These are phyloP conservation scores for Troglohyphantes excavatus DNA, from an alignment of 2,888 invertebrate species.

Conservation along the genomic window DNA sequence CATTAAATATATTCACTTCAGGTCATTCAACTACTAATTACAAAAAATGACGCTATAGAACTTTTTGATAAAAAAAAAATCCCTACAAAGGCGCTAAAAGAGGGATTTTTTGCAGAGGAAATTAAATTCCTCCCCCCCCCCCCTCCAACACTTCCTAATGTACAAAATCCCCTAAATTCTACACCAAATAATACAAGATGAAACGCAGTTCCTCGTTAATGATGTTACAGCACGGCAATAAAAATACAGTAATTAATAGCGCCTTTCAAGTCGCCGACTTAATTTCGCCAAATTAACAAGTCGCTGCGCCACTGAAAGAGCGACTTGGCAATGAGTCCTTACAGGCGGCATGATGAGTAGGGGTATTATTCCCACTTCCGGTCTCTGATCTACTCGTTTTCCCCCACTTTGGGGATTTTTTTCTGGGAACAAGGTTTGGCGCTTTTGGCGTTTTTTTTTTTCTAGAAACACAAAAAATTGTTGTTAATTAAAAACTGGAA, in stretches of 20 bases:
- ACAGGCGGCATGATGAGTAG: neutral
- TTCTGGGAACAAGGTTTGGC: neutral
- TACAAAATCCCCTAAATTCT: conserved; percentile 42
- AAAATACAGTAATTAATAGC: conserved; percentile 60
- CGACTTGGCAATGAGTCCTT: conserved; percentile 9
- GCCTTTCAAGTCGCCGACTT: conserved; percentile 57
- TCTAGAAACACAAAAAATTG: conserved; percentile 1
- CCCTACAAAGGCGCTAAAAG: too few relatives aligned
- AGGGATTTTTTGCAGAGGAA: neutral
- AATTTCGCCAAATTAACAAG: conserved; percentile 60
- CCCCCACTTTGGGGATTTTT: neutral
- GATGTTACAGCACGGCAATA: conserved; percentile 30
- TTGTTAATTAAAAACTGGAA: conserved; percentile 48
- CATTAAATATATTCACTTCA: too few relatives aligned
- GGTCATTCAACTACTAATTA: too few relatives aligned
- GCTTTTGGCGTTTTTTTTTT: neutral
- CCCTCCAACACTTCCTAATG: conserved; percentile 2
- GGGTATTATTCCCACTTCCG: neutral
- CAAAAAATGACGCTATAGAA: too few relatives aligned
- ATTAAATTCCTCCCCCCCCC: neutral
- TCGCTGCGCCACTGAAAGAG: conserved; percentile 1
- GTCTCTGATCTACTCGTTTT: conserved; percentile 11
- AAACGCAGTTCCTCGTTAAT: conserved; percentile 21
- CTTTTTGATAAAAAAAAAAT: too few relatives aligned
- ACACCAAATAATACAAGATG: conserved; percentile 18